These are phyloP conservation scores for Montipora cactus DNA, from an alignment of 64 coral and sea anemone species.

Conservation along the genomic window DNA sequence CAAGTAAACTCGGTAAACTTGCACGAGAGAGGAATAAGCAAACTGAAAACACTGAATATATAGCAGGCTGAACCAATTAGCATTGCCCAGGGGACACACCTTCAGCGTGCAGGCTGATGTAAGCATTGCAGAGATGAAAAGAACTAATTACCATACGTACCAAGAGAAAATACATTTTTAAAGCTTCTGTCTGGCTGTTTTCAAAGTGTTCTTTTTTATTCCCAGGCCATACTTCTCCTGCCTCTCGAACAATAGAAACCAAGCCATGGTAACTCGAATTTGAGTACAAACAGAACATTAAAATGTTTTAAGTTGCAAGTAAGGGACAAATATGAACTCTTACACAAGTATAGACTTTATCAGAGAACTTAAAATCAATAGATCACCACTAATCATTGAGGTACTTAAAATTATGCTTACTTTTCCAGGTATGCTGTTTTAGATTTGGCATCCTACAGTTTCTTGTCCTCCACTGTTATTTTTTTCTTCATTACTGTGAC, in stretches of 20 bases:
- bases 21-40: too few relatives aligned
- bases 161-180: neutral
- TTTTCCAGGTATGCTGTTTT: conserved; percentile 22
- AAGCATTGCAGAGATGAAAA: too few relatives aligned
- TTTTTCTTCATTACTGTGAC: neutral
- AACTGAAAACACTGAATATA: too few relatives aligned
- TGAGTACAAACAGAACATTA: neutral
- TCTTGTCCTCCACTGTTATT: conserved; percentile 2
- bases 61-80: too few relatives aligned
- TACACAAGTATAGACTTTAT: neutral
- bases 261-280: neutral
- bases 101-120: too few relatives aligned
- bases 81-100: too few relatives aligned
- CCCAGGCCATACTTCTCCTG: conserved; percentile 39
- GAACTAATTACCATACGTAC: too few relatives aligned
- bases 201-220: conserved; percentile 44
- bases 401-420: conserved; percentile 5
- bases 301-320: neutral
- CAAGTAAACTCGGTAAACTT: too few relatives aligned
- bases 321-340: conserved; percentile 4
- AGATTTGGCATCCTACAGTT: conserved; percentile 27
- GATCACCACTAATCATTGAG: neutral
- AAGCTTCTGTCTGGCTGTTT: conserved; percentile 10
- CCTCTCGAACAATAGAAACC: conserved; percentile 42
- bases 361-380: neutral